Base-by-base conservation (phyloP, 2,888 invertebrate species). In the Tipula confusa region DNA sequence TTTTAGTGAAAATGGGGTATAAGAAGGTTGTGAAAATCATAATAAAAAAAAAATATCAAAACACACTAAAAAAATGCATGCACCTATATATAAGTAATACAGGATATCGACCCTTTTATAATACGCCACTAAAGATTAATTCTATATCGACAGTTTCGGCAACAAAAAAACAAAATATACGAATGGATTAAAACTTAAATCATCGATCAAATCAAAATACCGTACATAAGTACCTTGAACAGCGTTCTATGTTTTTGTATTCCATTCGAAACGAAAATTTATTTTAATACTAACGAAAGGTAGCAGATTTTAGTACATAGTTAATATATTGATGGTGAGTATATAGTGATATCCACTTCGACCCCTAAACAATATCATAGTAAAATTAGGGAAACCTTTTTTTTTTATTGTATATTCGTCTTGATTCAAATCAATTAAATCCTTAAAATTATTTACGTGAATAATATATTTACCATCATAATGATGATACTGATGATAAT, bases 201-300 rank as follows among this genome's bases (percentile, higher is more conserved):
- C 64, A 64, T 64, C 64, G 64, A 64, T 64, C 64, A 64, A 64
- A 24, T 64, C 64, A 24, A 64, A 64, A 64, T 64, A 64, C 64
- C 64, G 64, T 64, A 64, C 18, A 64, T 64, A 64, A 64, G 64
- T 64, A 64, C 64, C 64, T 64, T 64, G 64, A 64, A 64, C n/a
- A n/a, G n/a, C n/a, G n/a, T 24, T 64, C 9, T 24, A 64, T 64
- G n/a, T n/a, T n/a, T 43, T 43, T 43, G n/a, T 43, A 43, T 43
- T 43, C 15, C 43, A 7, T 43, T 43, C 43, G 43, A 43, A 43
- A 43, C 15, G 15, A 18, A 43, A 43, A 43, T 43, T 15, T 43
- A 43, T 15, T 43, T 43, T 64, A 64, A 7, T 64, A 64, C 24
- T 64, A 64, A 64, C 64, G 64, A 64, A 64, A 64, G 64, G 64